phyloP scores from a whole-genome alignment of 2,797 vertebrate species.

The Sandelia bainsii region DNA sequence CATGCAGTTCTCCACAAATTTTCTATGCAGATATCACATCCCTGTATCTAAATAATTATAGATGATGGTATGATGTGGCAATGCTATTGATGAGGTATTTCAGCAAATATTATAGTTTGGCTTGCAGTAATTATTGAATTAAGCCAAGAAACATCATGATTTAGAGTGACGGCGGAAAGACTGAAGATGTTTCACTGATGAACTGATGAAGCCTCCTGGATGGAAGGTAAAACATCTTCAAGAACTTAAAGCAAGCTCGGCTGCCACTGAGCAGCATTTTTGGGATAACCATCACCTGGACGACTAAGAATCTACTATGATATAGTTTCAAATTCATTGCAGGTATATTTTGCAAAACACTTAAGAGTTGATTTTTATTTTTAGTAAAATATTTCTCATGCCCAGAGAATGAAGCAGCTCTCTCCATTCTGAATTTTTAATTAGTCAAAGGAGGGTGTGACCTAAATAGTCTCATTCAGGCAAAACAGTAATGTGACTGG shows the following conservation, averaged over 20 bases:
- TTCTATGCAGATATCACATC: background rate
- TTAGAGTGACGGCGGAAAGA: background rate
- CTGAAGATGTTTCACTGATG: no score
- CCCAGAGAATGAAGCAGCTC: conserved; percentile 46
- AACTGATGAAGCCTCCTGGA: no score
- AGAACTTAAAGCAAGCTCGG: no score
- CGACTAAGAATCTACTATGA: background rate
- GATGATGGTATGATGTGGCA: no score
- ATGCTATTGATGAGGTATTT: background rate
- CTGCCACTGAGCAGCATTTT: no score
- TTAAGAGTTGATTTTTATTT: conserved; percentile 1
- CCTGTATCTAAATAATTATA: background rate
- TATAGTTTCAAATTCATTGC: background rate
- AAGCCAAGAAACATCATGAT: no score
- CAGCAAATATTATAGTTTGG: no score
- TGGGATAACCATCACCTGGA: no score
- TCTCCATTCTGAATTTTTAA: conserved; percentile 79
- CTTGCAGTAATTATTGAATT: no score
- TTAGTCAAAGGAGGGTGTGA: conserved; percentile 74
- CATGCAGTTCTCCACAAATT: background rate
- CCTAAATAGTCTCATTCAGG: conserved; percentile 67
- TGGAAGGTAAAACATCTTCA: no score
- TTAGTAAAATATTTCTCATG: conserved; percentile 12
- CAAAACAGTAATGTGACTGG: conserved; percentile 53
- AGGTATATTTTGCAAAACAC: background rate